A percentile compares a stretch with the other conserved stretches of the same genome.
phyloP scores from a whole-genome alignment of 2,113 vertebrate species.

The Coracopsis vasa region DNA sequence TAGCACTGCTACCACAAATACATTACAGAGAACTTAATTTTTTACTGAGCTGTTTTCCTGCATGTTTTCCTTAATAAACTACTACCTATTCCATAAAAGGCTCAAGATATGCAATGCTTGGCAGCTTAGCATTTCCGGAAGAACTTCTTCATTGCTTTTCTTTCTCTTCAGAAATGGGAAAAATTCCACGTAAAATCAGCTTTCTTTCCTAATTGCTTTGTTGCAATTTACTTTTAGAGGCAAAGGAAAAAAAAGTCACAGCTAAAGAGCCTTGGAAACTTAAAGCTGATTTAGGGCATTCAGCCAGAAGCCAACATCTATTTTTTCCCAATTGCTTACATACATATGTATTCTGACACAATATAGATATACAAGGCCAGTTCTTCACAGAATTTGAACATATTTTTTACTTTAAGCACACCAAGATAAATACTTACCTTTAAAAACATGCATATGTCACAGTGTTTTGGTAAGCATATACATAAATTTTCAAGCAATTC shows the following conservation, averaged over 20 bases:
- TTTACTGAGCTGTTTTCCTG: neutral
- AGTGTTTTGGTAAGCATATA: neutral
- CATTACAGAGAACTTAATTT: neutral
- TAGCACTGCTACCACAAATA: neutral
- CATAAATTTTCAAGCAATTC: neutral
- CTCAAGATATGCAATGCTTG: neutral
- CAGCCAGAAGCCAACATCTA: neutral
- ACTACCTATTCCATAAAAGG: neutral
- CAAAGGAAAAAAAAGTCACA: neutral
- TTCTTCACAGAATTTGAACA: neutral
- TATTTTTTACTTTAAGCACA: neutral
- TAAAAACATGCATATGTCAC: rapidly evolving
- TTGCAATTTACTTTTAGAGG: neutral
- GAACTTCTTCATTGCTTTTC: neutral
- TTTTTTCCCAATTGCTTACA: neutral
- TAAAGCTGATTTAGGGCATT: neutral
- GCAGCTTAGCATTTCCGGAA: neutral
- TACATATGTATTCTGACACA: neutral
- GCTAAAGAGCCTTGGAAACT: neutral
- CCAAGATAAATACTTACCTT: neutral
- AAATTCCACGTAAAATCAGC: neutral
- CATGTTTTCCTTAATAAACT: neutral
- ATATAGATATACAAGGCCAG: neutral
- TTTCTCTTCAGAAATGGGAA: neutral
- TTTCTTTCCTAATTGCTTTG: neutral